Evolutionary conservation across 2,888 invertebrate genomes (phyloP).

Genomic region (Carcina quercana): DNA sequence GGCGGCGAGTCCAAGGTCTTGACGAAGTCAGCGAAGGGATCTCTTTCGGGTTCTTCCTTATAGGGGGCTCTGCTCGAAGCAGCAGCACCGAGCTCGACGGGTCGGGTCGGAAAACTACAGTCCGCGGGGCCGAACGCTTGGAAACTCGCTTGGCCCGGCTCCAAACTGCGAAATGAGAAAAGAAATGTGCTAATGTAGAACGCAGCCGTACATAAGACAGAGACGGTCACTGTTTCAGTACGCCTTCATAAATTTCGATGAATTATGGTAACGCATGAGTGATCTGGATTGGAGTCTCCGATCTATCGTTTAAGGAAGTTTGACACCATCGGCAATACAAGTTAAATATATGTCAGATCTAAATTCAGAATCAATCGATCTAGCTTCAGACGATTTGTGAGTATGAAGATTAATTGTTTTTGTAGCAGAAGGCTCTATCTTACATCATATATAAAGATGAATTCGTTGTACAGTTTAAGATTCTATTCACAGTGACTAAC

Average conservation of each 20-base stretch:
- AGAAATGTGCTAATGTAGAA: slow-evolving; percentile 66
- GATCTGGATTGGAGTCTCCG: slow-evolving; percentile 59
- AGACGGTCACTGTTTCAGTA: slow-evolving; percentile 55
- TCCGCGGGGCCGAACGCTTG: slow-evolving; percentile 65
- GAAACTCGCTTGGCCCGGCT: slow-evolving; percentile 73
- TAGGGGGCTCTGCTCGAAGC: slow-evolving; percentile 39
- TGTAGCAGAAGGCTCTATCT: no score
- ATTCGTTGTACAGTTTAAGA: no score
- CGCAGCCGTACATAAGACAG: slow-evolving; percentile 58
- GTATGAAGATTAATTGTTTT: no score
- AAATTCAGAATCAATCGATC: slow-evolving; percentile 30
- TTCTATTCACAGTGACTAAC: no score
- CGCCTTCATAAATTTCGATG: slow-evolving; percentile 61
- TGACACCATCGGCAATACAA: slow-evolving; percentile 54
- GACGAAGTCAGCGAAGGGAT: slow-evolving; percentile 45
- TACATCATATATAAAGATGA: no score
- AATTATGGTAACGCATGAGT: slow-evolving; percentile 55
- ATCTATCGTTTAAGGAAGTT: slow-evolving; percentile 60
- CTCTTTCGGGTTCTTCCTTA: slow-evolving; percentile 47
- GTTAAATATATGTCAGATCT: slow-evolving; percentile 48
- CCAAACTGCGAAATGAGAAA: slow-evolving; percentile 75
- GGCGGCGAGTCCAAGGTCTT: slow-evolving; percentile 45
- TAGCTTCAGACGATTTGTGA: no score
- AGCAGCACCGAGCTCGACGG: slow-evolving; percentile 66
- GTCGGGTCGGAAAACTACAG: slow-evolving; percentile 70